These are phyloP conservation scores for Cantharis rustica DNA, from an alignment of 2,888 invertebrate species.

Conservation along the genomic window DNA sequence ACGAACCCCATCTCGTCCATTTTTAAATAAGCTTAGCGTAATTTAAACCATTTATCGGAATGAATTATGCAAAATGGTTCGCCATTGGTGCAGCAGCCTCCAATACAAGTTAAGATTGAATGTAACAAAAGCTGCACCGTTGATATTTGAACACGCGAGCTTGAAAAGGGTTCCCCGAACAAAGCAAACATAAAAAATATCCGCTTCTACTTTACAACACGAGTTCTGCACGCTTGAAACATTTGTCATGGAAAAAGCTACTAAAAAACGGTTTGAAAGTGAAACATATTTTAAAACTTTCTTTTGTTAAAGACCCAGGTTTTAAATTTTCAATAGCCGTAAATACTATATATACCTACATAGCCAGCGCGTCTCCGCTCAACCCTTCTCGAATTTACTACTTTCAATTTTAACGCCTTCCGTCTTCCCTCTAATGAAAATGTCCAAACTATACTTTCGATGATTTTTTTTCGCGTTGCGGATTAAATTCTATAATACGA, in stretches of 20 bases:
- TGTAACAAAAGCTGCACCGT: slow-evolving; percentile 32
- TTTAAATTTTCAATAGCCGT: not conserved
- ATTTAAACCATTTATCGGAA: slow-evolving; percentile 34
- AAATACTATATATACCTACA: not conserved
- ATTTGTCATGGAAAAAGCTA: slow-evolving; percentile 44
- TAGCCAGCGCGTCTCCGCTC: not conserved
- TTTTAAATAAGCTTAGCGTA: slow-evolving; percentile 21
- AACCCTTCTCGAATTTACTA: not conserved
- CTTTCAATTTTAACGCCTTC: not conserved
- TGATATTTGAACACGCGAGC: slow-evolving; percentile 48
- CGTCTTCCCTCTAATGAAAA: not conserved
- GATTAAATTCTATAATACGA: slow-evolving; percentile 45
- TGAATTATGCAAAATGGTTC: slow-evolving; percentile 41
- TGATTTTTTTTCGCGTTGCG: slow-evolving; percentile 38
- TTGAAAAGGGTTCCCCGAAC: slow-evolving; percentile 40
- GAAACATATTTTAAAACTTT: slow-evolving; percentile 37
- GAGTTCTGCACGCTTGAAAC: slow-evolving; percentile 48
- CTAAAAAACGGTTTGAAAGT: slow-evolving; percentile 33
- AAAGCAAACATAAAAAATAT: slow-evolving; percentile 43
- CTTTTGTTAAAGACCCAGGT: slow-evolving; percentile 28
- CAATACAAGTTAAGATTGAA: slow-evolving; percentile 27
- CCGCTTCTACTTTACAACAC: slow-evolving; percentile 48
- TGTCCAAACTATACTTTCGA: not conserved
- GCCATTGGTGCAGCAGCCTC: slow-evolving; percentile 31
- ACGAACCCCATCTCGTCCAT: slow-evolving; percentile 11